These are phyloP conservation scores for Watsonalla cultraria DNA, from an alignment of 2,888 invertebrate genomes.

Conservation along the genomic window DNA sequence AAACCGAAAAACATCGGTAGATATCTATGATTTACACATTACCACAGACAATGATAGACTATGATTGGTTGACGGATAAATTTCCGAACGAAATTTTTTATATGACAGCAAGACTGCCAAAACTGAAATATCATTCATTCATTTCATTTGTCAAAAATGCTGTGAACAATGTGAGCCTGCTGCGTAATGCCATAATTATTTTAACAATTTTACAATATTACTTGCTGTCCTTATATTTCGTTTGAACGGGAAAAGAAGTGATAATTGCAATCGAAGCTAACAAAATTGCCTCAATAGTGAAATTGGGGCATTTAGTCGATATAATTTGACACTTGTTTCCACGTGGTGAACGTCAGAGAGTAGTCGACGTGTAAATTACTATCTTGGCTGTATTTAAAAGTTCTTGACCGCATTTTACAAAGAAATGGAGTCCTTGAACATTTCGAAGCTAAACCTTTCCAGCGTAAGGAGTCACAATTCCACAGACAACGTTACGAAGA, in stretches of 20 bases:
- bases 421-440: slow-evolving; percentile 67
- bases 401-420: slow-evolving; percentile 31
- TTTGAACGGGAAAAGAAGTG: slow-evolving; percentile 25
- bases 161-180: slow-evolving; percentile 15
- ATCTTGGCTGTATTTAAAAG: slow-evolving; percentile 28
- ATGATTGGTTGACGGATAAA: too few relatives aligned
- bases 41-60: too few relatives aligned
- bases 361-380: slow-evolving; percentile 67
- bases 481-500: slow-evolving; percentile 40
- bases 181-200: slow-evolving; percentile 29
- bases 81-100: too few relatives aligned
- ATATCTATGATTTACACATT: too few relatives aligned
- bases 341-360: slow-evolving; percentile 69
- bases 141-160: slow-evolving; percentile 35
- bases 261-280: slow-evolving; percentile 24
- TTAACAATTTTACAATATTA: slow-evolving; percentile 26
- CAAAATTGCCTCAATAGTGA: slow-evolving; percentile 23
- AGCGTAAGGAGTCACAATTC: slow-evolving; percentile 53
- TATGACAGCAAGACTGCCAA: background rate
- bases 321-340: slow-evolving; percentile 68
- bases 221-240: slow-evolving; percentile 18
- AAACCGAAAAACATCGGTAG: too few relatives aligned
- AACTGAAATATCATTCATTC: slow-evolving; percentile 13
- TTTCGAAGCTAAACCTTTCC: slow-evolving; percentile 64
- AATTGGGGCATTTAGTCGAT: slow-evolving; percentile 26